phyloP scores from a whole-genome alignment of 1,140 invertebrate species.

The Drosophila sproati region DNA sequence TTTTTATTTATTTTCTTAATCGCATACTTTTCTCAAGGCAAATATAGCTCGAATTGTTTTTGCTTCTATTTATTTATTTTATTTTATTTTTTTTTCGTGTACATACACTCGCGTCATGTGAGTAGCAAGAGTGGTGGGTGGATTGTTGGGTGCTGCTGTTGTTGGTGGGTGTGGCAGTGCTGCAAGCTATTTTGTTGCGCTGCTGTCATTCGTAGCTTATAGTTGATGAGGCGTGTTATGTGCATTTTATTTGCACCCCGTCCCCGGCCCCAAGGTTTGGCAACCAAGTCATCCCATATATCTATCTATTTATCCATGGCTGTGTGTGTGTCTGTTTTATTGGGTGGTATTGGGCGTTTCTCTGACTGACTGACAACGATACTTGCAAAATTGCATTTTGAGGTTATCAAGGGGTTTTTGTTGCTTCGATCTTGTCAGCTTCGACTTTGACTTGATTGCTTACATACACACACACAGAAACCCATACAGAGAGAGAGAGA shows the following conservation, averaged over 20 bases:
- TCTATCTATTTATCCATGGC: background rate
- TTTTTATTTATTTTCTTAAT: background rate
- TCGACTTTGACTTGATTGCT: slow-evolving; percentile 25
- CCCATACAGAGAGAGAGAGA: background rate
- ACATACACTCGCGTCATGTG: slow-evolving; percentile 4
- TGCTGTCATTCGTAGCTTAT: slow-evolving; percentile 74
- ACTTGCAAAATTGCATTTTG: slow-evolving; percentile 77
- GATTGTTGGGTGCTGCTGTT: slow-evolving; percentile 25
- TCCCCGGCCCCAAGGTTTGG: slow-evolving; percentile 30
- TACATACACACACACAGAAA: slow-evolving; percentile 17
- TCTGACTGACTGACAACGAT: slow-evolving; percentile 58
- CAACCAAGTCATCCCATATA: slow-evolving; percentile 35
- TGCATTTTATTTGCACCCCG: slow-evolving; percentile 71
- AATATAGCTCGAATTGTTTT: too few species aligned
- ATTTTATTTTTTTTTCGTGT: background rate
- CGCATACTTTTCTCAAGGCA: too few species aligned
- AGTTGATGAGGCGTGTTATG: slow-evolving; percentile 79
- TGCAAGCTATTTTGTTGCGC: slow-evolving; percentile 66
- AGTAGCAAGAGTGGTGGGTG: slow-evolving; percentile 39
- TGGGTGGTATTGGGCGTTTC: slow-evolving; percentile 34
- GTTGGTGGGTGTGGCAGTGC: slow-evolving; percentile 23
- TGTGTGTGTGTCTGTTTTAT: slow-evolving; percentile 22
- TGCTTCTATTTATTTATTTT: background rate
- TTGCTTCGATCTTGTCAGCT: slow-evolving; percentile 38
- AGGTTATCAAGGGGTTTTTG: slow-evolving; percentile 54